Percentiles rank a stretch among this genome's conserved stretches.
Conservation (phyloP, 2,888 invertebrate species). For the Amphimallon solstitiale region DNA sequence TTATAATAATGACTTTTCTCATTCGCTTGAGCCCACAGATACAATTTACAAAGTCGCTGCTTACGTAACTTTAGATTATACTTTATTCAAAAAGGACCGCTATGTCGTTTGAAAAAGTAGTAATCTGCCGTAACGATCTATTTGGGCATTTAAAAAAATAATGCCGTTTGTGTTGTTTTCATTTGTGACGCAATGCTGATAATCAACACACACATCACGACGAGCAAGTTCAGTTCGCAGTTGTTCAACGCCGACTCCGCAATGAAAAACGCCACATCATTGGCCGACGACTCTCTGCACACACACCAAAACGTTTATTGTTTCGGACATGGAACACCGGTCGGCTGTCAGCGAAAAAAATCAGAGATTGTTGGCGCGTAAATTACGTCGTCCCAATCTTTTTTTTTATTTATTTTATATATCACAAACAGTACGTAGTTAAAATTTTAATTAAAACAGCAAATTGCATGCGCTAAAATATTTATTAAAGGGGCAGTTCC, state of each 20-base stretch:
- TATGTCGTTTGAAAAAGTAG: no score
- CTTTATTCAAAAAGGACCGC: no score
- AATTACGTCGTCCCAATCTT: neutral
- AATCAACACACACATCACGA: neutral
- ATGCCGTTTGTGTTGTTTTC: neutral
- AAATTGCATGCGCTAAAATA: neutral
- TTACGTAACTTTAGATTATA: no score
- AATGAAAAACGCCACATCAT: slow-evolving; percentile 22
- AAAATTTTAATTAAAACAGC: slow-evolving; percentile 18
- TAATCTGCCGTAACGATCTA: neutral
- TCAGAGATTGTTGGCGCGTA: slow-evolving; percentile 12
- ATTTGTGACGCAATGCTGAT: slow-evolving; percentile 13
- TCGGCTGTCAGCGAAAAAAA: slow-evolving; percentile 6
- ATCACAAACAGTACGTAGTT: slow-evolving; percentile 7
- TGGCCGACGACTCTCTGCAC: slow-evolving; percentile 2
- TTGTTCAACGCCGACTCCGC: neutral
- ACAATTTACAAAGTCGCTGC: no score
- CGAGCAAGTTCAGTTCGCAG: neutral
- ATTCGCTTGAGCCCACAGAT: no score
- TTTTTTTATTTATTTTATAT: neutral
- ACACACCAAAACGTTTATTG: slow-evolving; percentile 9
- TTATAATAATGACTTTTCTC: no score
- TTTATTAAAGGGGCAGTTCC: no score
- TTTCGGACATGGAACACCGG: slow-evolving; percentile 12
- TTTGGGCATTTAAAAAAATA: neutral